These are phyloP conservation scores for Acanthisitta chloris DNA, from an alignment of 2,113 vertebrate genomes.

Conservation along the genomic window DNA sequence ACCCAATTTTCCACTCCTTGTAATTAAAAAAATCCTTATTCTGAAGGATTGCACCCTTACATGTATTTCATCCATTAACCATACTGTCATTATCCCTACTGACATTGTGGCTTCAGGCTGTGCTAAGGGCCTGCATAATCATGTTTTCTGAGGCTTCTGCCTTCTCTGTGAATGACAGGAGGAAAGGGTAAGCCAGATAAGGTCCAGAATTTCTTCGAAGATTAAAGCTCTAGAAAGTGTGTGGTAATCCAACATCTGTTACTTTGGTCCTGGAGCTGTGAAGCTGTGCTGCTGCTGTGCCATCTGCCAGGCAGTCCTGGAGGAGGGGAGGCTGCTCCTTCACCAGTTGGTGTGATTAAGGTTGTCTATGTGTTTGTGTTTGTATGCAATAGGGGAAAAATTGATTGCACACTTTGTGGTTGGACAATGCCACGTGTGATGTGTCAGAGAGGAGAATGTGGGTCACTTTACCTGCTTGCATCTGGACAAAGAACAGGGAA, in stretches of 20 bases:
- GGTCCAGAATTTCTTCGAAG: background rate
- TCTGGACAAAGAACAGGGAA: background rate
- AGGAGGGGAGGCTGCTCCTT: background rate
- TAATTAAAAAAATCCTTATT: background rate
- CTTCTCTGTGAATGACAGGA: background rate
- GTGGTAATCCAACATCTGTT: background rate
- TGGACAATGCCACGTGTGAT: background rate
- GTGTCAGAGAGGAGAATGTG: background rate
- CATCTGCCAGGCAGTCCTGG: background rate
- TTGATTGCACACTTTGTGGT: background rate
- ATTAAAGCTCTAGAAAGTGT: constrained; percentile 15
- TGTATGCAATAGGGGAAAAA: background rate
- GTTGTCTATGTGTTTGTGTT: background rate
- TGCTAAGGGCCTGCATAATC: background rate
- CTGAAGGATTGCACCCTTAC: background rate
- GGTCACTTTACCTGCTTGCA: background rate
- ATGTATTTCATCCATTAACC: background rate
- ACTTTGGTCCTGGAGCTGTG: background rate
- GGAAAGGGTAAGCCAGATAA: background rate
- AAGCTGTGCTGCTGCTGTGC: constrained; percentile 11
- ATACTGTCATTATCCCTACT: background rate
- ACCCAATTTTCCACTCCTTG: background rate
- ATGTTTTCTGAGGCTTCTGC: background rate
- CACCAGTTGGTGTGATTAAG: background rate
- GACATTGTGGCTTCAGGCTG: background rate